phyloP scores from a whole-genome alignment of 2,888 invertebrate genomes.

The Diaprepes abbreviatus region DNA sequence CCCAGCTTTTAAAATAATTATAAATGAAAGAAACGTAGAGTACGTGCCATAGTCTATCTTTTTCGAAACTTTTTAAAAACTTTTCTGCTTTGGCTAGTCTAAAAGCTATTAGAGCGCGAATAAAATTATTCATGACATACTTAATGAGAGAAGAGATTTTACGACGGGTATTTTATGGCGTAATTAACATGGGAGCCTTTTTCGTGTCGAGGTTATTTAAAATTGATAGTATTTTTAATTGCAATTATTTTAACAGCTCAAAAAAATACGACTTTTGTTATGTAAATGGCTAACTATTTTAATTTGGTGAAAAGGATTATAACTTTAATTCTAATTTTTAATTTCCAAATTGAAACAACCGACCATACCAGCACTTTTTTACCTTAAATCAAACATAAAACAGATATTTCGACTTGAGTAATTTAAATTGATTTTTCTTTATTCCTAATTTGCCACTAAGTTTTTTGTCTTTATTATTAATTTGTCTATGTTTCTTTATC shows the following conservation, averaged over 20 bases:
- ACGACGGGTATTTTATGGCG: conserved; percentile 1
- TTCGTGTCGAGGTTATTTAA: conserved; percentile 10
- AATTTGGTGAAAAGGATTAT: no score
- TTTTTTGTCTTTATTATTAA: no score
- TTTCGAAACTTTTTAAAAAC: conserved; percentile 14
- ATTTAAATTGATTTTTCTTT: no score
- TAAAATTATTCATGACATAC: conserved; percentile 35
- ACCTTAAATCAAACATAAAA: no score
- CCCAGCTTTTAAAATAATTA: background rate
- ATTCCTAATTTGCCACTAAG: no score
- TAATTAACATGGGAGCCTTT: conserved; percentile 23
- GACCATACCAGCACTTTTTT: no score
- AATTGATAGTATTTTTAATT: conserved; percentile 22
- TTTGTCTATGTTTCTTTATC: no score
- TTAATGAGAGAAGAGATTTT: conserved; percentile 28
- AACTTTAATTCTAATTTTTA: no score
- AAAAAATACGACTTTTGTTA: background rate
- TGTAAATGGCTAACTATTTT: no score
- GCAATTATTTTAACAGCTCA: background rate
- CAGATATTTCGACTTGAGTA: no score
- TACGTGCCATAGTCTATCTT: conserved; percentile 3
- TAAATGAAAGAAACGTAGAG: background rate
- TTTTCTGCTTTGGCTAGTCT: conserved; percentile 2
- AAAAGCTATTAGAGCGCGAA: conserved; percentile 21
- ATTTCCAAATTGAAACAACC: no score